Evolutionary conservation across 2,113 vertebrate species (phyloP).

Genomic region (Crocuta crocuta): DNA sequence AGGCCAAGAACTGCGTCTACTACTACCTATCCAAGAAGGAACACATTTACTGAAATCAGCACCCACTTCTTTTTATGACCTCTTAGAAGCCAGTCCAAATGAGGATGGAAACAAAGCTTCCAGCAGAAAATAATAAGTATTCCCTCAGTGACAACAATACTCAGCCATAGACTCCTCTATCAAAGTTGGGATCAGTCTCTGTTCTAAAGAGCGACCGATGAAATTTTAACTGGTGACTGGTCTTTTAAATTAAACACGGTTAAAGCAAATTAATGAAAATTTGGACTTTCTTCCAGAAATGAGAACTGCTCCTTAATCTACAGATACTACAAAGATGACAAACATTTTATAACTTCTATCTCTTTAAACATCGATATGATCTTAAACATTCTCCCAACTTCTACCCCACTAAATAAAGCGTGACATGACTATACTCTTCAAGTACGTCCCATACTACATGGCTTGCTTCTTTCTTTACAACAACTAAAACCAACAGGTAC

Average conservation of each 20-base stretch:
- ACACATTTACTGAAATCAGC: neutral
- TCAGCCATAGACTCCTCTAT: neutral
- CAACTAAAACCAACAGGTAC: neutral
- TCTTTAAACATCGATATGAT: neutral
- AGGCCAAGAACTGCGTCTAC: neutral
- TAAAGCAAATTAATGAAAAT: neutral
- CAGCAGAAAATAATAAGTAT: neutral
- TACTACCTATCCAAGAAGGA: neutral
- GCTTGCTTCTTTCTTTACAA: neutral
- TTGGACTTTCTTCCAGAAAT: neutral
- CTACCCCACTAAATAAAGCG: neutral
- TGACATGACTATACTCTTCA: neutral
- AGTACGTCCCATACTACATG: neutral
- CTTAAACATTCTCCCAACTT: neutral
- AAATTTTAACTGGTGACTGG: neutral
- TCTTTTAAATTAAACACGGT: neutral
- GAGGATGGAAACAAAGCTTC: neutral
- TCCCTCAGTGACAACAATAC: neutral
- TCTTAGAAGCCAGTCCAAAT: neutral
- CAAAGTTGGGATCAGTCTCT: neutral
- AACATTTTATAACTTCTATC: neutral
- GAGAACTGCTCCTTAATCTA: neutral
- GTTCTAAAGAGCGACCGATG: neutral
- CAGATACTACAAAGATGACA: neutral
- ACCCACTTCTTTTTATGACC: neutral